Conservation (phyloP, 2,113 vertebrate genomes). For the Tachysurus vachellii region DNA sequence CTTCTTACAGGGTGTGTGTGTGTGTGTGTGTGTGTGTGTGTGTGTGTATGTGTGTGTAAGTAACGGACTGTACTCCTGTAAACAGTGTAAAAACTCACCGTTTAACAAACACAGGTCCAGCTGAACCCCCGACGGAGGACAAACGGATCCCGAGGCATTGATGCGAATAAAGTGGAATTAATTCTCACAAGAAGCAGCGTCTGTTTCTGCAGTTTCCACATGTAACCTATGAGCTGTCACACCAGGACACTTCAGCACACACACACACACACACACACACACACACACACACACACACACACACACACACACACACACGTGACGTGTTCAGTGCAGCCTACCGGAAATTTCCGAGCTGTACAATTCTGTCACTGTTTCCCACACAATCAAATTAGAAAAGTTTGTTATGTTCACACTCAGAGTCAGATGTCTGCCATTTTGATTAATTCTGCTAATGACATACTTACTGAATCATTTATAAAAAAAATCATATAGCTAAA, state of each 20-base stretch:
- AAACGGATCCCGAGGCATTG: not conserved
- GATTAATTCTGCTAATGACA: not conserved
- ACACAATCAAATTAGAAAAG: not conserved
- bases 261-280: not conserved
- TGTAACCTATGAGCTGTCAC: slow-evolving; percentile 7
- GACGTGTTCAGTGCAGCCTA: not conserved
- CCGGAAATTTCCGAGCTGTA: not conserved
- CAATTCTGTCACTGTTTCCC: not conserved
- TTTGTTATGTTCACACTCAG: not conserved
- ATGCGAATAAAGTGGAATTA: not conserved
- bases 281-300: not conserved
- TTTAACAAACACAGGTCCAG: slow-evolving; percentile 32
- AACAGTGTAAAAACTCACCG: slow-evolving; percentile 33
- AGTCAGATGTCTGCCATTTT: not conserved
- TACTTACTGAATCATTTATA: not conserved
- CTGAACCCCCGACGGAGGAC: not conserved
- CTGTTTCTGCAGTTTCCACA: not conserved
- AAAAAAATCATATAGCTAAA: too few species aligned
- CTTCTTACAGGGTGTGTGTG: too few species aligned
- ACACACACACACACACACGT: not conserved
- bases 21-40: not conserved
- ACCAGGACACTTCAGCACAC: not conserved
- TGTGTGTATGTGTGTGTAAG: not conserved
- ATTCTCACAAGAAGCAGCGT: not conserved
- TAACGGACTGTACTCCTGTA: not conserved